Percentiles rank a stretch among this genome's conserved stretches.
These are phyloP conservation scores for Epinotia ramella DNA, from an alignment of 2,888 invertebrate species.

Conservation along the genomic window DNA sequence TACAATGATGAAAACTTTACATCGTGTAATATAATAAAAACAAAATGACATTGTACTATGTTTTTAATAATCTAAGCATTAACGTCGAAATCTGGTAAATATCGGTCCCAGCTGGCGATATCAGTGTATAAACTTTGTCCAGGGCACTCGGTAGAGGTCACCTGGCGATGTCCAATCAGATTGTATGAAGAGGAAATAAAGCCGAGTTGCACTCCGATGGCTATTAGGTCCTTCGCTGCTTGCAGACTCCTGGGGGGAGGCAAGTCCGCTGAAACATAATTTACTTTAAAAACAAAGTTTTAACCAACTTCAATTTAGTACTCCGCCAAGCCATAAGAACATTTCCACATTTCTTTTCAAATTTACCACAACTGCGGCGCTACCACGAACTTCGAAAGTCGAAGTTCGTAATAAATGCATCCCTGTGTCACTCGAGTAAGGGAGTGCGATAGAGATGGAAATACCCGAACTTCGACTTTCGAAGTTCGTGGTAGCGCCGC, in stretches of 20 bases:
- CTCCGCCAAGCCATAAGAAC: too few species aligned
- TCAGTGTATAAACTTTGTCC: slow-evolving; percentile 86
- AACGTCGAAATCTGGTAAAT: slow-evolving; percentile 44
- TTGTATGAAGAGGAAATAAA: slow-evolving; percentile 85
- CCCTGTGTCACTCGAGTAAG: too few species aligned
- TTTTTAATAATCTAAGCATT: slow-evolving; percentile 18
- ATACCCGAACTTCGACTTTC: too few species aligned
- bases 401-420: too few species aligned
- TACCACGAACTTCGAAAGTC: too few species aligned
- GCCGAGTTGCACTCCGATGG: slow-evolving; percentile 84
- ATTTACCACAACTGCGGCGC: too few species aligned
- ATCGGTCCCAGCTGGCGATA: slow-evolving; percentile 86
- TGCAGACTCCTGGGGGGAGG: slow-evolving; percentile 85
- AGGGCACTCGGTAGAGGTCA: slow-evolving; percentile 87
- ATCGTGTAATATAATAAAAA: not conserved
- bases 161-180: slow-evolving; percentile 86
- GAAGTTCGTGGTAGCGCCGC: too few species aligned
- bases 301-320: too few species aligned
- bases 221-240: slow-evolving; percentile 84
- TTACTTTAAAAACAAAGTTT: too few species aligned
- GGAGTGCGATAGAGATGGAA: too few species aligned
- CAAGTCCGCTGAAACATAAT: slow-evolving; percentile 82
- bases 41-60: not conserved
- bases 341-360: too few species aligned
- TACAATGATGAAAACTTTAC: not conserved